These are phyloP conservation scores for Papilio protenor DNA, from an alignment of 2,888 invertebrate species.

Conservation along the genomic window DNA sequence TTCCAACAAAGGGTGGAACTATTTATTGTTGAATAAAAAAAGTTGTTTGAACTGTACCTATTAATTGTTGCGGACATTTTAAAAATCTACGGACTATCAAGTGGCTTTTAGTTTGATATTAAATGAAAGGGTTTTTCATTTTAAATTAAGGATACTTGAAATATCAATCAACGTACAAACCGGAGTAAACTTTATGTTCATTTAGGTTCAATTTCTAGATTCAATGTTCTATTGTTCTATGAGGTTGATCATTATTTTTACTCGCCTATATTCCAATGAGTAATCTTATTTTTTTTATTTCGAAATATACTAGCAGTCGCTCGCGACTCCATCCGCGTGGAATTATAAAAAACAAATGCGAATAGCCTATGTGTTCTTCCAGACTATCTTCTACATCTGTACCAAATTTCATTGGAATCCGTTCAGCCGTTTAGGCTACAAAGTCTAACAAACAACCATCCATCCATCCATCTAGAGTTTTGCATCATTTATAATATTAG, in stretches of 20 bases:
- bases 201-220: background rate
- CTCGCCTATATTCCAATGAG: background rate
- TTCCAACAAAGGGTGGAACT: conserved; percentile 19
- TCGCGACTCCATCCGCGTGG: too few relatives aligned
- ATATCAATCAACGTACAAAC: background rate
- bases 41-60: background rate
- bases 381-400: too few relatives aligned
- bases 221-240: background rate
- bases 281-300: too few relatives aligned
- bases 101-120: conserved; percentile 14
- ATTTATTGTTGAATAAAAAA: conserved; percentile 15
- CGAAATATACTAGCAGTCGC: too few relatives aligned
- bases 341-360: too few relatives aligned
- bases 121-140: background rate
- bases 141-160: conserved; percentile 2
- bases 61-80: background rate
- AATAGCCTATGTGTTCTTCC: too few relatives aligned
- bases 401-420: too few relatives aligned
- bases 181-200: background rate
- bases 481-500: background rate
- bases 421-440: too few relatives aligned
- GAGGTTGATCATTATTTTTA: background rate
- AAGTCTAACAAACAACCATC: too few relatives aligned
- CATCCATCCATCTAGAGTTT: too few relatives aligned
- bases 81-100: background rate